Conservation (phyloP, 2,113 vertebrate genomes). For the Malaclemys terrapin region DNA sequence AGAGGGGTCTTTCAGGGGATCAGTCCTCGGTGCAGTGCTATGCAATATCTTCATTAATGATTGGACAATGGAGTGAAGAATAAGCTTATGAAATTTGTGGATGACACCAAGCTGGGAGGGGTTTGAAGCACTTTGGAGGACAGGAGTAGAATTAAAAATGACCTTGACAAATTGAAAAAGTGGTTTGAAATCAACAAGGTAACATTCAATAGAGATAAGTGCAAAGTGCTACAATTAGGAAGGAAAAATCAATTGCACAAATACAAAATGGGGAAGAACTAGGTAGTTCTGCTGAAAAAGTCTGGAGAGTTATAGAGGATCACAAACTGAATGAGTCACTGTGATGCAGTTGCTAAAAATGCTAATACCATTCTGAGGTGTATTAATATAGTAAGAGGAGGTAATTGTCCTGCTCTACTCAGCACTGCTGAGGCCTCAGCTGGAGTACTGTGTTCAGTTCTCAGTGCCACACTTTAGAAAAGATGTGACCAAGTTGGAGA, state of each 20-base stretch:
- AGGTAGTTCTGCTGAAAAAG: neutral
- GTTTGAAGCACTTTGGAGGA: neutral
- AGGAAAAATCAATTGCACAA: neutral
- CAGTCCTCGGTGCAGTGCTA: neutral
- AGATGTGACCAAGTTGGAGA: neutral
- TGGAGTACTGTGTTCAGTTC: neutral
- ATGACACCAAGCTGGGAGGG: neutral
- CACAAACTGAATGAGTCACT: neutral
- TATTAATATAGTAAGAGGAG: neutral
- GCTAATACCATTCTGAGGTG: neutral
- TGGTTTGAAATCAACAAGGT: neutral
- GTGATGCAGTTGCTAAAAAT: neutral
- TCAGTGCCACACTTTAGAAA: neutral
- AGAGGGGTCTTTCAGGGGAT: neutral
- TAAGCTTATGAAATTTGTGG: neutral
- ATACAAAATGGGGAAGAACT: neutral
- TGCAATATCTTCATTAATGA: neutral
- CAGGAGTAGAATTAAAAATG: neutral
- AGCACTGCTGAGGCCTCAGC: neutral
- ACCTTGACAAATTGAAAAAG: neutral
- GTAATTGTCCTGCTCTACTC: neutral
- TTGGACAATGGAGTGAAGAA: neutral
- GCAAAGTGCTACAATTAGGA: neutral
- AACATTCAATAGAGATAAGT: neutral
- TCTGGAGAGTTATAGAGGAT: neutral